Evolutionary conservation across 2,888 invertebrate genomes (phyloP).

Genomic region (Ctenicera cuprea): DNA sequence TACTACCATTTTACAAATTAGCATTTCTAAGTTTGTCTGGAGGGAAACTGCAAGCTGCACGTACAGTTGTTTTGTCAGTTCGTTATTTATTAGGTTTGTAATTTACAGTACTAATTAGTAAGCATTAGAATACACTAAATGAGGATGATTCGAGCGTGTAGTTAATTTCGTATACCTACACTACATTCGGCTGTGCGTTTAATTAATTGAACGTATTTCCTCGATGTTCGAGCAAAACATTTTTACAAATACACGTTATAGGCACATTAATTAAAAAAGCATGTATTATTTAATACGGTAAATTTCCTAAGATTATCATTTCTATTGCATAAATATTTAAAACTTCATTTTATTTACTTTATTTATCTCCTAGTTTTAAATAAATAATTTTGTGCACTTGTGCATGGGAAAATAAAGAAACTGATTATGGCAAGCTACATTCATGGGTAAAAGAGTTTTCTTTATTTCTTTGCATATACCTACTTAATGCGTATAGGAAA

Average conservation of each 20-base stretch:
- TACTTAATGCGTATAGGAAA: too few relatives aligned
- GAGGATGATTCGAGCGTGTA: conserved; percentile 23
- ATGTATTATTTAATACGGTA: too few relatives aligned
- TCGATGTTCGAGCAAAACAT: not conserved
- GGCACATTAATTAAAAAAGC: too few relatives aligned
- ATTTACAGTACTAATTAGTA: conserved; percentile 39
- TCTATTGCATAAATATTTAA: too few relatives aligned
- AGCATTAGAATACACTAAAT: conserved; percentile 39
- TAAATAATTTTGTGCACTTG: too few relatives aligned
- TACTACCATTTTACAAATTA: conserved; percentile 4
- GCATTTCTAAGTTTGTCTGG: conserved; percentile 26
- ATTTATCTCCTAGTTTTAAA: too few relatives aligned
- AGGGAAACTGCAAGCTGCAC: conserved; percentile 35
- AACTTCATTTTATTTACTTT: too few relatives aligned
- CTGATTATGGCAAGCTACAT: too few relatives aligned
- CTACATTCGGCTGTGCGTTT: not conserved
- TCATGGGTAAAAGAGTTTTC: too few relatives aligned
- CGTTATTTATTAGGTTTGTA: conserved; percentile 34
- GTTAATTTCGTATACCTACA: not conserved
- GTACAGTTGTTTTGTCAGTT: conserved; percentile 28
- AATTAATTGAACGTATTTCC: not conserved
- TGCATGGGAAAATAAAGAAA: too few relatives aligned
- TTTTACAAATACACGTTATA: not conserved
- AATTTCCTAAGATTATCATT: too few relatives aligned
- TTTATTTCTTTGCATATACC: too few relatives aligned